Evolutionary conservation across 2,113 vertebrate species (phyloP), one percentile per base, ranked within the genome.

Genomic region (Felis chaus): DNA sequence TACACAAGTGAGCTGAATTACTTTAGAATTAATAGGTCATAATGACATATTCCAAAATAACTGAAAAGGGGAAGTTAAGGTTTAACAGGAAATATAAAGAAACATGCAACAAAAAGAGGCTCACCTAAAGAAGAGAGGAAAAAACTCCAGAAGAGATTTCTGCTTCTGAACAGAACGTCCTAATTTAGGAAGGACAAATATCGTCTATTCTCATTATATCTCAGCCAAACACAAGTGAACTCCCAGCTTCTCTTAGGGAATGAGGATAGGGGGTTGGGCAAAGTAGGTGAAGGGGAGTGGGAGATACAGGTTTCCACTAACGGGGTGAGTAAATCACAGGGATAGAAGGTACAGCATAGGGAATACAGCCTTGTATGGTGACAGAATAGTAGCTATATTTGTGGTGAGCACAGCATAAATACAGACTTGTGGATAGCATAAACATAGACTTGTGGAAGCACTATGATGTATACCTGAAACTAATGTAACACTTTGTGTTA

Each of bases 41-140:
- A 61, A 92, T 31, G 21, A 73, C 21, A 80, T 23, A 73, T 29
- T 80, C 71, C 80, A 93, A 93, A 81, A 93, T 76, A 93, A 93
- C 39, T 80, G 29, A 92, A 89, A 89, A 89, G 33, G 4, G 33
- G 0, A 91, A 96, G 19, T n/a, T 41, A 53, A 15, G 33, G 83
- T 48, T 69, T 33, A 89, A 85, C n/a, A 94, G 39, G 16, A 80
- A 73, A 92, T 36, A 68, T 27, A 71, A 84, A 84, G 7, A 91
- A 41, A 91, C 6, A 84, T 55, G 33, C 61, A 89, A 63, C n/a
- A 91, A 25, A 82, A 81, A 79, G 19, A 66, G 25, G 82, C 9
- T 55, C 29, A 61, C 33, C 55, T 96, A 48, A 82, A 88, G 36
- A 53, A 90, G 29, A 48, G 18, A 25, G 16, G 12, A 63, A 65